Conservation (phyloP, 2,797 vertebrate species). For the Gastrophryne carolinensis region DNA sequence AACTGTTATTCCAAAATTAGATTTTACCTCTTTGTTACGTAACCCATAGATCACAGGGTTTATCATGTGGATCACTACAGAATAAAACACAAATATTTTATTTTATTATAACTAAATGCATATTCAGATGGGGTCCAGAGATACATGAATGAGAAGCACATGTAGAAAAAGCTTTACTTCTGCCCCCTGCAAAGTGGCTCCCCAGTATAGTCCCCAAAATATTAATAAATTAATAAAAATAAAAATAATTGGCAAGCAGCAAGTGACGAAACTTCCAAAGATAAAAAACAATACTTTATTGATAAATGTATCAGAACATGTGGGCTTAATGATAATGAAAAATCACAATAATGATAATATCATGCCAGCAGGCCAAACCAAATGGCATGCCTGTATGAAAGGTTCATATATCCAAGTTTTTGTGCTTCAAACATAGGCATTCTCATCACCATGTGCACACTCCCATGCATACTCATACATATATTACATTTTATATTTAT, state of each 20-base stretch:
- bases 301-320: not conserved
- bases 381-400: not conserved
- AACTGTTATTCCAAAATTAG: not conserved
- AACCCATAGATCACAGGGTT: constrained; percentile 56
- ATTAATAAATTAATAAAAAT: constrained; percentile 44
- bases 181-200: constrained; percentile 49
- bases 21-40: constrained; percentile 48
- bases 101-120: not conserved
- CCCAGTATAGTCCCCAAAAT: constrained; percentile 41
- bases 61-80: constrained; percentile 44
- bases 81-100: constrained; percentile 44
- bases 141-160: constrained; percentile 55
- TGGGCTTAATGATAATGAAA: not conserved
- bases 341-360: not conserved
- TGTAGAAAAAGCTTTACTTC: too few species aligned
- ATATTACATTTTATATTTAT: too few species aligned
- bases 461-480: too few species aligned
- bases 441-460: too few species aligned
- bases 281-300: not conserved
- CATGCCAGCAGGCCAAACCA: not conserved
- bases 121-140: constrained; percentile 31
- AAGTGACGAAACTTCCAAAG: not conserved
- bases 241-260: not conserved
- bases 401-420: too few species aligned
- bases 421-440: too few species aligned